Evolutionary conservation across 2,113 vertebrate genomes (phyloP).

Genomic region (Gymnocephalus cernua): DNA sequence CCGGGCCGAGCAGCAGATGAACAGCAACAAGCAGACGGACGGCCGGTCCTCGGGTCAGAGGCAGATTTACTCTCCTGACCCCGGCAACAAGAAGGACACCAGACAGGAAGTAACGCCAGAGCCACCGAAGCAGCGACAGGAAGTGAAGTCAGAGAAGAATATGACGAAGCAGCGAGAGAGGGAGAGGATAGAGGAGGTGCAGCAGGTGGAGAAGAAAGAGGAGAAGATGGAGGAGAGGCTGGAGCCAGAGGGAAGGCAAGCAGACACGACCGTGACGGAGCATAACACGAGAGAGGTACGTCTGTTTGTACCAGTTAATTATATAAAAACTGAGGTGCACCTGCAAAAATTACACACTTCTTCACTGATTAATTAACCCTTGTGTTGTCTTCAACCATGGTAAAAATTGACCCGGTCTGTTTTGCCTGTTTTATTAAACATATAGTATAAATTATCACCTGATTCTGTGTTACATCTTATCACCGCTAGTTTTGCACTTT

Average conservation of each 20-base stretch:
- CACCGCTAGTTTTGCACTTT: no score
- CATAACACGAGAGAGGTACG: slow-evolving; percentile 56
- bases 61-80: slow-evolving; percentile 18
- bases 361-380: no score
- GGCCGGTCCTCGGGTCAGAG: slow-evolving; percentile 38
- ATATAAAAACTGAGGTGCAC: no score
- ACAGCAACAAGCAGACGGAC: slow-evolving; percentile 63
- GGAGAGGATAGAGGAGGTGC: slow-evolving; percentile 8
- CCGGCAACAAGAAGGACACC: background rate
- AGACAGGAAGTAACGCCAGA: background rate
- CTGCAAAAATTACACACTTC: no score
- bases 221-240: slow-evolving; percentile 9
- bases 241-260: slow-evolving; percentile 15
- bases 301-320: background rate
- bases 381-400: no score
- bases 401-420: no score
- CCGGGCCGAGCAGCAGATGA: slow-evolving; percentile 59
- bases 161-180: background rate
- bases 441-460: no score
- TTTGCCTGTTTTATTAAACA: no score
- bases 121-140: slow-evolving; percentile 23
- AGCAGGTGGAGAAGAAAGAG: background rate
- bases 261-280: slow-evolving; percentile 49
- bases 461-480: no score
- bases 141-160: slow-evolving; percentile 16